Evolutionary conservation across 2,797 vertebrate genomes (phyloP), one percentile per base, ranked within the genome.

Genomic region (Anas bahamensis): DNA sequence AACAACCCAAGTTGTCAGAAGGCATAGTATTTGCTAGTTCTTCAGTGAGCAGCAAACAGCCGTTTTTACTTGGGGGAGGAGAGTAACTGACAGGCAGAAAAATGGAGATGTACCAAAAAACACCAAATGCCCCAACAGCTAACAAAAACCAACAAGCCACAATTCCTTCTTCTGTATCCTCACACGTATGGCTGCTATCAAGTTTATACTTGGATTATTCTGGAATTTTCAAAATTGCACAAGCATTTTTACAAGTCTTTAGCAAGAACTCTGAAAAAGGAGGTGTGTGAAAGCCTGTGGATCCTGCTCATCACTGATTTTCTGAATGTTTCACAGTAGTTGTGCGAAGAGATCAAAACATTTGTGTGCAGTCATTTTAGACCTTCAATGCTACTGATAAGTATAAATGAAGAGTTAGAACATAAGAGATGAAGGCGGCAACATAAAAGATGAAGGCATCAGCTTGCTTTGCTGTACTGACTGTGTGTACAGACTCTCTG

Each of bases 291-390:
- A 68, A 76, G 52, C 12, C 16, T 31, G 0, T 13, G 78, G 65
- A 77, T 73, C 59, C 89, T 31, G 76, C 76, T 84, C 7, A 3
- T 28, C 7, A 0, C 19, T 19, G 83, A 8, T 57, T 48, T 33
- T 26, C 57, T 28, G 92, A 56, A 31, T 3, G 0, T 39, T 23
- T 28, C 64, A 5, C 11, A 0, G 74, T 37, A 48, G 8, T 4
- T 75, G 26, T 21, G 86, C 71, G 71, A 33, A 70, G 78, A 82
- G 60, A 59, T 66, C 37, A 31, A 59, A 56, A 5, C 8, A 0
- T 21, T 46, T 74, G 41, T 33, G 2, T 17, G 0, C 23, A 1
- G 29, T 18, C 35, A 0, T 28, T 60, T 19, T 10, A 55, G 41
- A 60, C 29, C 72, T 56, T 1, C 42, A 16, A 14, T 13, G 35